Evolutionary conservation across 2,888 invertebrate species (phyloP).

Genomic region (Cerceris ruficornis): DNA sequence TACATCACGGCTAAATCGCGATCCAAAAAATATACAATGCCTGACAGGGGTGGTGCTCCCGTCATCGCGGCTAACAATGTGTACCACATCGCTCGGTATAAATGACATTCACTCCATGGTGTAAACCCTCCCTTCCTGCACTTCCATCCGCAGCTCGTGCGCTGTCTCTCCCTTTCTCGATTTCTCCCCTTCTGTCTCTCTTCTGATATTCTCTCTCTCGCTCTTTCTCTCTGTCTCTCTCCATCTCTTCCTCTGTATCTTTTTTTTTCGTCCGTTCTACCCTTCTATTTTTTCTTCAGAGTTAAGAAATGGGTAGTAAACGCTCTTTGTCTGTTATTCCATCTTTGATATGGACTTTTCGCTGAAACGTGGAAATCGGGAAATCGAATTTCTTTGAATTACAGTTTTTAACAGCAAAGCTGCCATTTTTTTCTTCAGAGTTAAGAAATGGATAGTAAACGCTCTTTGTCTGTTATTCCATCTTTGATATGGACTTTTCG

Average conservation of each 20-base stretch:
- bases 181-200: constrained; percentile 28
- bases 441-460: no score
- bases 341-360: no score
- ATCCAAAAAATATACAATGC: constrained; percentile 81
- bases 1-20: constrained; percentile 80
- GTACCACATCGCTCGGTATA: constrained; percentile 72
- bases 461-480: no score
- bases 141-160: constrained; percentile 22
- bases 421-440: no score
- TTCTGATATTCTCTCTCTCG: constrained; percentile 25
- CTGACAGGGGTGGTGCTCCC: constrained; percentile 74
- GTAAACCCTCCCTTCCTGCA: constrained; percentile 45
- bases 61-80: constrained; percentile 74
- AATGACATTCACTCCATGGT: constrained; percentile 73
- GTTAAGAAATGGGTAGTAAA: no score
- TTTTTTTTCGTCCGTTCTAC: neutral
- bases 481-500: no score
- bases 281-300: no score
- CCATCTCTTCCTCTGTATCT: neutral
- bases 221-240: neutral
- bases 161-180: constrained; percentile 8
- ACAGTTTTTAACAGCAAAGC: no score
- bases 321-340: no score
- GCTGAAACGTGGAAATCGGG: no score
- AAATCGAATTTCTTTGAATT: no score